These are phyloP conservation scores for Sebastes fasciatus DNA, from an alignment of 2,113 vertebrate genomes.

Conservation along the genomic window DNA sequence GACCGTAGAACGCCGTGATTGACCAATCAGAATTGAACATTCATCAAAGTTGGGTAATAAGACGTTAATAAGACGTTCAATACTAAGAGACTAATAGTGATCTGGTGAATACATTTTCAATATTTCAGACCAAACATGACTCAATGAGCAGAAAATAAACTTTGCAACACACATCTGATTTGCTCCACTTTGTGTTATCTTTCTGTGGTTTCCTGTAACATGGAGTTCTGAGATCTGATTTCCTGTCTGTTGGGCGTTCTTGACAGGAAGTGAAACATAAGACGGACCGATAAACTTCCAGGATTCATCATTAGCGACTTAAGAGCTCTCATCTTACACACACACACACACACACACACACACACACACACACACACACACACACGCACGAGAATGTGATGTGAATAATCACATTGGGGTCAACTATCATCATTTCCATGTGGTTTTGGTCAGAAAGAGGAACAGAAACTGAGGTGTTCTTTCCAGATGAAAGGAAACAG, in stretches of 20 bases:
- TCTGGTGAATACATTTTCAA: no score
- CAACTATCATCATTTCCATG: conserved; percentile 18
- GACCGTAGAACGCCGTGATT: no score
- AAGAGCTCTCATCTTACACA: background rate
- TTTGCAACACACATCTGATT: no score
- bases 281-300: conserved; percentile 29
- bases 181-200: conserved; percentile 10
- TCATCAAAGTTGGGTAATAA: no score
- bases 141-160: no score
- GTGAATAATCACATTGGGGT: background rate
- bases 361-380: conserved; percentile 27
- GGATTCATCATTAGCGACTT: conserved; percentile 2
- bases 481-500: conserved; percentile 55
- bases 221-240: conserved; percentile 54
- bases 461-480: conserved; percentile 34
- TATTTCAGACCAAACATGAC: no score
- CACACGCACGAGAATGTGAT: background rate
- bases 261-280: conserved; percentile 33
- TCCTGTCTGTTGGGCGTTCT: conserved; percentile 46
- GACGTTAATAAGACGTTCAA: no score
- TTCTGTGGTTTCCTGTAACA: conserved; percentile 62
- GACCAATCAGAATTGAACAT: no score
- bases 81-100: no score
- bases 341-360: conserved; percentile 2
- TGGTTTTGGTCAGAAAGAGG: conserved; percentile 12